A percentile compares a stretch with the other conserved stretches of the same genome.
phyloP scores from a whole-genome alignment of 2,888 invertebrate species.

The Agriopis leucophaearia region DNA sequence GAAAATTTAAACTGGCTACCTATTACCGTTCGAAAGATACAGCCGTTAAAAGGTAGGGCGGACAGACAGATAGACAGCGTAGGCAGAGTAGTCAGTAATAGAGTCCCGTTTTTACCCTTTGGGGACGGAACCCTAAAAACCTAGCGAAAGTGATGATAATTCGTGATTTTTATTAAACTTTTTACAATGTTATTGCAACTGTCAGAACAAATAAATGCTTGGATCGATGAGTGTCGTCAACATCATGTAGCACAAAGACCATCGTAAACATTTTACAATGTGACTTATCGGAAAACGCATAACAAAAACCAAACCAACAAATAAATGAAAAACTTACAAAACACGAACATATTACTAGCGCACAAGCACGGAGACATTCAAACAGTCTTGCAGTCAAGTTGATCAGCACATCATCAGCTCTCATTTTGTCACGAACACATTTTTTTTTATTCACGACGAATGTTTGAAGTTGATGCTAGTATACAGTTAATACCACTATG shows the following conservation, averaged over 20 bases:
- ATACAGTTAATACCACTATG: conserved; percentile 58
- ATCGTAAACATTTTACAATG: background rate
- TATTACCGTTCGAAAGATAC: too few relatives aligned
- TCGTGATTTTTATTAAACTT: too few relatives aligned
- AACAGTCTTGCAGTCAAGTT: conserved; percentile 58
- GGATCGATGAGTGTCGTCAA: background rate
- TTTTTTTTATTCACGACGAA: conserved; percentile 45
- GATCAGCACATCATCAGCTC: conserved; percentile 55
- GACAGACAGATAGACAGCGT: too few relatives aligned
- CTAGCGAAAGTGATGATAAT: too few relatives aligned
- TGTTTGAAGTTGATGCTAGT: conserved; percentile 48
- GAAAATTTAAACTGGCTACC: too few relatives aligned
- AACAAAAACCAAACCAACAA: background rate
- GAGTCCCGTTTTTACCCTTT: too few relatives aligned
- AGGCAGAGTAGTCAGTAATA: too few relatives aligned
- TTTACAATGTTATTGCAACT: too few relatives aligned
- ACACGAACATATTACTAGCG: conserved; percentile 58
- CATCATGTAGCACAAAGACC: background rate
- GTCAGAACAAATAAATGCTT: background rate
- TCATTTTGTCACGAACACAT: conserved; percentile 64
- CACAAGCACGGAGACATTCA: conserved; percentile 57
- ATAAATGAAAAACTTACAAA: conserved; percentile 62
- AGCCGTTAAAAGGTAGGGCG: too few relatives aligned
- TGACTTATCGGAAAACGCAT: conserved; percentile 7
- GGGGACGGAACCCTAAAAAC: too few relatives aligned